Conservation (phyloP, 2,113 vertebrate genomes). For the Mustela nigripes region DNA sequence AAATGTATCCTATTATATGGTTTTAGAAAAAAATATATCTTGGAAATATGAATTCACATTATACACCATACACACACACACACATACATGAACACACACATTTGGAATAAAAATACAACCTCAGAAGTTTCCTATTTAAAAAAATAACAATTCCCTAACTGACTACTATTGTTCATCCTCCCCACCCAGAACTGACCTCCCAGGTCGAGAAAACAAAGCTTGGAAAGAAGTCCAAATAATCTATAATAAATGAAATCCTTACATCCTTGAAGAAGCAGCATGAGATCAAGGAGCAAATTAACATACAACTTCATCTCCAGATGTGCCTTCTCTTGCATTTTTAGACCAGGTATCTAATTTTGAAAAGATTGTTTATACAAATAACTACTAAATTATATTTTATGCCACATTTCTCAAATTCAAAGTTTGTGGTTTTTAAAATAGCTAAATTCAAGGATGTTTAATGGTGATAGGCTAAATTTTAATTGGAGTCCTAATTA, state of each 20-base stretch:
- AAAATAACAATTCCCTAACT: slow-evolving; percentile 38
- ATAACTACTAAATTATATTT: not conserved
- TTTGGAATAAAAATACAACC: slow-evolving; percentile 42
- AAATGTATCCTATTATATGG: not conserved
- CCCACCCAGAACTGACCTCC: slow-evolving; percentile 62
- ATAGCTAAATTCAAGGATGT: not conserved
- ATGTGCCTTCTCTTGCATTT: slow-evolving; percentile 42
- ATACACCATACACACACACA: not conserved
- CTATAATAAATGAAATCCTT: slow-evolving; percentile 69
- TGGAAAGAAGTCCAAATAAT: slow-evolving; percentile 73
- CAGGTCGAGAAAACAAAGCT: slow-evolving; percentile 71
- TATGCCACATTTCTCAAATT: slow-evolving; percentile 19
- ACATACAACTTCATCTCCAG: slow-evolving; percentile 53
- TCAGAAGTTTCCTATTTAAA: slow-evolving; percentile 56
- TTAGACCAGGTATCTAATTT: slow-evolving; percentile 12
- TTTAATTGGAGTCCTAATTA: not conserved
- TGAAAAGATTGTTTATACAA: not conserved
- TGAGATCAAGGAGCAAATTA: slow-evolving; percentile 63
- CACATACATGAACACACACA: not conserved
- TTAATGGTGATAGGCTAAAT: slow-evolving; percentile 20
- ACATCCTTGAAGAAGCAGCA: slow-evolving; percentile 57
- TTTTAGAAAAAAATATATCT: slow-evolving; percentile 4
- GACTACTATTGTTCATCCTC: slow-evolving; percentile 17
- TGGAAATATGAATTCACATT: not conserved
- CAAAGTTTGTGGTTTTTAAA: not conserved